Base-by-base conservation (phyloP, 2,888 invertebrate species). In the Microplitis deprimator region DNA sequence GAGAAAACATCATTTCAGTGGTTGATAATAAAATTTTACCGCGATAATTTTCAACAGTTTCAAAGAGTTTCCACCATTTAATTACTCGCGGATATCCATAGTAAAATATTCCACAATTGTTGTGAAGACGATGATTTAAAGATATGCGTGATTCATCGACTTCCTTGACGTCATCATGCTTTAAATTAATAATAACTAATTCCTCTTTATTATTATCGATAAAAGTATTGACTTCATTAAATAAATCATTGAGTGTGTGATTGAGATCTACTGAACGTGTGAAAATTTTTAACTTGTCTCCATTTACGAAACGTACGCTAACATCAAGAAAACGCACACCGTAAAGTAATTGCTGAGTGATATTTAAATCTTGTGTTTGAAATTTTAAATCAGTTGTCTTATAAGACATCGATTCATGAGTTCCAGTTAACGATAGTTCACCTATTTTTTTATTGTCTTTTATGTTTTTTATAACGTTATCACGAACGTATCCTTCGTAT, bases 71-170 rank as follows among this genome's bases (percentile, higher is more conserved):
- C 50, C 50, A 50, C 8, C 5, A 1, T 13, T 1, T 50, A 50
- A 13, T 10, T 13, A 50, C 13, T 13, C 50, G 1, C 13, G 50
- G 13, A 13, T 50, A 1, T 1, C 5, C 10, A 50, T 10, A 5
- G 3, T 8, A 0, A 2, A 50, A 50, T 13, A 5, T 13, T 50
- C 13, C 1, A 50, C 50, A 50, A 13, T 50, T 13, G 13, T 10
- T 4, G 6, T 1, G 3, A 10, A 10, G 5, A 50, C 2, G 5
- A 50, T 13, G 1, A 2, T 50, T 10, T 8, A 10, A 8, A 13
- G 3, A 0, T 4, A 13, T 5, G 3, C 2, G 10, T 13, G 8
- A 0, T 13, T 3, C 0, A 8, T 13, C 1, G 6, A 13, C 50
- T 6, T 2, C 8, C 4, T 13, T 13, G 13, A 2, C 8, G 5